Evolutionary conservation across 2,888 invertebrate species (phyloP).

Genomic region (Protophormia terraenovae): DNA sequence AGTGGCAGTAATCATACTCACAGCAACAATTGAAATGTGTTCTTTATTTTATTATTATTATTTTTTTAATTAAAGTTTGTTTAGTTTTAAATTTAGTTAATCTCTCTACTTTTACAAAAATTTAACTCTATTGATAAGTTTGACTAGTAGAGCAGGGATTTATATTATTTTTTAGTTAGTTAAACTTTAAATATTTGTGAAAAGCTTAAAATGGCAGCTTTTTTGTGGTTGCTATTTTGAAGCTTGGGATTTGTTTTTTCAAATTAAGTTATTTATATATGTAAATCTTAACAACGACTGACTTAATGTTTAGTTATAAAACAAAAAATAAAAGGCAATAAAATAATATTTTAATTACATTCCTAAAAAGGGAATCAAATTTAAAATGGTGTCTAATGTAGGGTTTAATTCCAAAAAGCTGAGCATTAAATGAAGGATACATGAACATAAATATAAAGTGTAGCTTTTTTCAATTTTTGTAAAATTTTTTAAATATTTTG

Average conservation of each 20-base stretch:
- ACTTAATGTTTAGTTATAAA: constrained; percentile 48
- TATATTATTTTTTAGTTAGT: not conserved
- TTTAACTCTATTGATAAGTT: constrained; percentile 26
- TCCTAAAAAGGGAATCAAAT: not conserved
- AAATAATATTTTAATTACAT: not conserved
- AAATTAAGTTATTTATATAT: constrained; percentile 23
- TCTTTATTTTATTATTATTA: not conserved
- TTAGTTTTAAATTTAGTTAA: constrained; percentile 34
- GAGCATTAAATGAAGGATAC: no score
- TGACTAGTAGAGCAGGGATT: constrained; percentile 65
- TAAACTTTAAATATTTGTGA: not conserved
- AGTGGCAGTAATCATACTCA: constrained; percentile 49
- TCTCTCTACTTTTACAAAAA: constrained; percentile 45
- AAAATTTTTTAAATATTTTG: not conserved
- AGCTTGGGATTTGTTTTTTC: not conserved
- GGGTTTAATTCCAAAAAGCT: not conserved
- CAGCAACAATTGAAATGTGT: constrained; percentile 44
- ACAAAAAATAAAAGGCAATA: not conserved
- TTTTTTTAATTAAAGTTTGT: not conserved
- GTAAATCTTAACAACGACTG: constrained; percentile 58
- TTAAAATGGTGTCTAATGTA: not conserved
- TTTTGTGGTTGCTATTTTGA: constrained; percentile 54
- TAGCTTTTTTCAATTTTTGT: no score
- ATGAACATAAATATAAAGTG: no score
- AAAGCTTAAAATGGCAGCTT: constrained; percentile 21